A percentile compares a stretch with the other conserved stretches of the same genome.
Conservation (phyloP, 1,140 invertebrate genomes). For the Babylonia areolata region DNA sequence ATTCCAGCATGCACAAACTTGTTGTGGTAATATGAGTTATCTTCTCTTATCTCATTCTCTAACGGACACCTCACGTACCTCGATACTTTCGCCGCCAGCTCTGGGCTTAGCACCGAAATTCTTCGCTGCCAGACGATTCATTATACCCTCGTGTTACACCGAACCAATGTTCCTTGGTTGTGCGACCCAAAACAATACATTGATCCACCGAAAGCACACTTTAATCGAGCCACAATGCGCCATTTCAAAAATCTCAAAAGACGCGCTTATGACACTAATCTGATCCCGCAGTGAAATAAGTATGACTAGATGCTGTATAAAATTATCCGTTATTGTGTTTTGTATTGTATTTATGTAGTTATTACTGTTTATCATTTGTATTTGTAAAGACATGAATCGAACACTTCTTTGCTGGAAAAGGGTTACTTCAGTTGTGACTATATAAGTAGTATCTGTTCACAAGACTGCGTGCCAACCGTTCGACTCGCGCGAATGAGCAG, state of each 20-base stretch:
- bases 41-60: constrained; percentile 20
- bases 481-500: too few relatives aligned
- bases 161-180: background rate
- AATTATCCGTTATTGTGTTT: too few relatives aligned
- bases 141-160: constrained; percentile 8
- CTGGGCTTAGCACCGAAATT: constrained; percentile 20
- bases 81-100: constrained; percentile 4
- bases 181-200: background rate
- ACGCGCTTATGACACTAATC: background rate
- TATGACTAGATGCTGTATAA: background rate
- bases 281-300: constrained; percentile 21
- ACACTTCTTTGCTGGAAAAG: too few relatives aligned
- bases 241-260: constrained; percentile 35
- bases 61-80: constrained; percentile 33
- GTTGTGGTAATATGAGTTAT: constrained; percentile 21
- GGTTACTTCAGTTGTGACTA: too few relatives aligned
- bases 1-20: constrained; percentile 23
- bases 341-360: too few relatives aligned
- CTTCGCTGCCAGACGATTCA: constrained; percentile 15
- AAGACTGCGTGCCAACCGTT: too few relatives aligned
- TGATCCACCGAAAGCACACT: constrained; percentile 16
- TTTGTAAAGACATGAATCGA: too few relatives aligned
- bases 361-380: too few relatives aligned
- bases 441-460: too few relatives aligned
- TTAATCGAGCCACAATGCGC: background rate